Conservation (phyloP, 1,140 invertebrate species). For the Brachionus paranguensis region DNA sequence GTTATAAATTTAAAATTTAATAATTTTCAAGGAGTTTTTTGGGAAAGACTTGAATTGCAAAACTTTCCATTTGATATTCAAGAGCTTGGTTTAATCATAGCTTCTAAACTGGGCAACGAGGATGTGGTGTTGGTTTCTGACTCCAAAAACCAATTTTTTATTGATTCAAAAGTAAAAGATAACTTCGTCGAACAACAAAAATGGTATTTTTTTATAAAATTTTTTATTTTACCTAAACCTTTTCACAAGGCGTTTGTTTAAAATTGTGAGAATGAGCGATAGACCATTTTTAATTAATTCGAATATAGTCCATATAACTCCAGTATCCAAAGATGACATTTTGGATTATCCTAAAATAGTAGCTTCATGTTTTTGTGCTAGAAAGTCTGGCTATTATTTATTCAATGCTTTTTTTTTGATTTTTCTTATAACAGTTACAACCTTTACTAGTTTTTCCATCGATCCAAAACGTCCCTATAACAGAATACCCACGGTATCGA, state of each 20-base stretch:
- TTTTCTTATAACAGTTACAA: conserved; percentile 5
- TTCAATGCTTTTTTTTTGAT: conserved; percentile 32
- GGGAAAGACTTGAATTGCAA: conserved; percentile 37
- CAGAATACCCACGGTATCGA: conserved; percentile 29
- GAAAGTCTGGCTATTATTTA: conserved; percentile 14
- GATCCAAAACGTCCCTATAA: conserved; percentile 49
- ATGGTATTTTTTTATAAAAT: background rate
- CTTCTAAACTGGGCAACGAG: background rate
- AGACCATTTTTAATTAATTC: background rate
- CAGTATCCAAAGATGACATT: background rate
- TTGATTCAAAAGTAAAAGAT: background rate
- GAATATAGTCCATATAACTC: background rate
- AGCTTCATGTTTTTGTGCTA: conserved; percentile 15
- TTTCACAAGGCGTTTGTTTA: background rate
- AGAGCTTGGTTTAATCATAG: conserved; percentile 1
- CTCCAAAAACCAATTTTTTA: background rate
- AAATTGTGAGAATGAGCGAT: conserved; percentile 13
- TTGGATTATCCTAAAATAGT: conserved; percentile 21
- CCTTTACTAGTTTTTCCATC: conserved; percentile 48
- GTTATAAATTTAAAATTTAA: background rate
- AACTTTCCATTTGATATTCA: conserved; percentile 35
- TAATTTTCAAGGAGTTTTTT: background rate
- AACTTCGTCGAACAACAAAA: conserved; percentile 36
- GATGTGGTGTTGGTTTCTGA: background rate
- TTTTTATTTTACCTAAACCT: background rate